Percentiles rank a stretch among this genome's conserved stretches.
Conservation (phyloP, 2,797 vertebrate species). For the Simalia tracyae region DNA sequence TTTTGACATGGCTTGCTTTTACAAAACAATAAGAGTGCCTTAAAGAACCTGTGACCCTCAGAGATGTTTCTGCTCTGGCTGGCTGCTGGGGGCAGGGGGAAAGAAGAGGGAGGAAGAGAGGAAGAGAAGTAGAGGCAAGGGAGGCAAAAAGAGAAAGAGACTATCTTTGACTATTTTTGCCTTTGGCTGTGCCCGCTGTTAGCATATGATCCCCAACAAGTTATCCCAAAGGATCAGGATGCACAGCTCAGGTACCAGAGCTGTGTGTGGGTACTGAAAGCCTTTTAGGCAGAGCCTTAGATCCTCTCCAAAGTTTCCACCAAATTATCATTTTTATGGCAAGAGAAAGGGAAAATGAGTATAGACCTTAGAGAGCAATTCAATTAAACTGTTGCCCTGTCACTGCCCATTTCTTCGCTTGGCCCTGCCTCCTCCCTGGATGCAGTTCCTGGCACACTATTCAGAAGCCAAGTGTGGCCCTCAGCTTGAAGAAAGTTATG, state of each 20-base stretch:
- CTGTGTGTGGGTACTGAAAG: not conserved
- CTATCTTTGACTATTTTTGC: not conserved
- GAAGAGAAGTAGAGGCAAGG: not conserved
- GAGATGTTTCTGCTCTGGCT: not conserved
- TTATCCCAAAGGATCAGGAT: not conserved
- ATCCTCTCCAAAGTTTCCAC: not conserved
- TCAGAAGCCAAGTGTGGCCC: not conserved
- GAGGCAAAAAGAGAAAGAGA: not conserved
- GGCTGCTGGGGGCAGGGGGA: not conserved
- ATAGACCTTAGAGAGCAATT: not conserved
- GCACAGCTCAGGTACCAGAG: not conserved
- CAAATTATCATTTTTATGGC: not conserved
- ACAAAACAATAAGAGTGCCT: not conserved
- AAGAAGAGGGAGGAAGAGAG: not conserved
- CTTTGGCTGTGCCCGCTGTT: not conserved
- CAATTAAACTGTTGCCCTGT: not conserved
- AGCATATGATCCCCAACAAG: not conserved
- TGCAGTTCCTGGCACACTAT: not conserved
- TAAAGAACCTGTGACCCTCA: not conserved
- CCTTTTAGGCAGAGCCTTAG: not conserved
- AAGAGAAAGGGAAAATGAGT: not conserved
- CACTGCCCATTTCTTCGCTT: not conserved
- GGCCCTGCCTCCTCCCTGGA: not conserved
- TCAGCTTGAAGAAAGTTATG: not conserved
- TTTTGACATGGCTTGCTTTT: not conserved